Evolutionary conservation across 1,140 invertebrate species (phyloP).

Genomic region (Mesaphorura yosii): DNA sequence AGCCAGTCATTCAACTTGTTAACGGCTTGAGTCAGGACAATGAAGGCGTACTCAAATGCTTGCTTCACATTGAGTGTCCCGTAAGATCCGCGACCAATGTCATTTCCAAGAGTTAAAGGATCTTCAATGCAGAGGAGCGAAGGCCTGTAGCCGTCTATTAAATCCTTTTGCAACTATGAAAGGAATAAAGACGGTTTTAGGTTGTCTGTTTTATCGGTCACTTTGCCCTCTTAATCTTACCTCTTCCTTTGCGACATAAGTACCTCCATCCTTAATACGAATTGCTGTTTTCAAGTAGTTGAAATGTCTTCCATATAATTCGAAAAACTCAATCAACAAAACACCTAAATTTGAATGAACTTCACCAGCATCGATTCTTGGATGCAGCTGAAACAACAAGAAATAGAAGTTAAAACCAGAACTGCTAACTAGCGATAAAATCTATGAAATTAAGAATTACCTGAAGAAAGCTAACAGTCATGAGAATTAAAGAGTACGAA

Average conservation of each 20-base stretch:
- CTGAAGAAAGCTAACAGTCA: conserved; percentile 96
- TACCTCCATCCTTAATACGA: conserved; percentile 81
- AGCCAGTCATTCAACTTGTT: conserved; percentile 49
- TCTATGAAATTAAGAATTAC: conserved; percentile 37
- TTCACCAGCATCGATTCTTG: conserved; percentile 46
- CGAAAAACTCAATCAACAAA: conserved; percentile 92
- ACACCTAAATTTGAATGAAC: conserved; percentile 74
- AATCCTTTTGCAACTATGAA: conserved; percentile 60
- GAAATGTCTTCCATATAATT: conserved; percentile 90
- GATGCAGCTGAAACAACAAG: conserved; percentile 51
- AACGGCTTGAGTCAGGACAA: conserved; percentile 67
- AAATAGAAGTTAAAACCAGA: conserved; percentile 25
- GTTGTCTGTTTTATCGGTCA: not conserved
- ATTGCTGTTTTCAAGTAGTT: conserved; percentile 94
- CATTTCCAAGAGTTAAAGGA: conserved; percentile 86
- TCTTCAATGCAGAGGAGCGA: conserved; percentile 94
- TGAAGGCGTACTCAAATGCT: conserved; percentile 91
- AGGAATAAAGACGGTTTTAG: not conserved
- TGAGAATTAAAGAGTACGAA: conserved; percentile 94
- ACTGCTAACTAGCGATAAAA: not conserved
- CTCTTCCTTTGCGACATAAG: conserved; percentile 89
- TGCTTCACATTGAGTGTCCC: conserved; percentile 78
- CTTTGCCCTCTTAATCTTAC: conserved; percentile 37
- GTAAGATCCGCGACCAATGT: conserved; percentile 94
- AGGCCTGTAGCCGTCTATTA: conserved; percentile 84